Percentiles rank a stretch among this genome's conserved stretches.
phyloP scores from a whole-genome alignment of 2,888 invertebrate genomes.

The Eupithecia centaureata region DNA sequence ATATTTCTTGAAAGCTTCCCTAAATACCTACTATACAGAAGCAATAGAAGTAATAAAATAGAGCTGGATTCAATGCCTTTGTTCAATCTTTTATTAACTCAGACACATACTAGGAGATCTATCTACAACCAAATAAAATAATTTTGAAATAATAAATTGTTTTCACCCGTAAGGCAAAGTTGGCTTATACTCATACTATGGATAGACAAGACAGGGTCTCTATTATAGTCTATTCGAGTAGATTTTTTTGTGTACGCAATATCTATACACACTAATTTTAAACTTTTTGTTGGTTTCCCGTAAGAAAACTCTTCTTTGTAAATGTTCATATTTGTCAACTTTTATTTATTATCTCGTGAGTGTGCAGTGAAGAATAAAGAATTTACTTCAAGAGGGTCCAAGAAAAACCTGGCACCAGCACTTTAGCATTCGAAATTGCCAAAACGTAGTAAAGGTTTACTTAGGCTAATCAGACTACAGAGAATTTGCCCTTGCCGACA shows the following conservation, averaged over 20 bases:
- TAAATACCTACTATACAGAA: conserved; percentile 11
- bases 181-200: background rate
- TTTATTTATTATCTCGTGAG: too few relatives aligned
- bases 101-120: background rate
- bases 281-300: too few relatives aligned
- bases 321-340: too few relatives aligned
- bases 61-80: background rate
- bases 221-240: too few relatives aligned
- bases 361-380: too few relatives aligned
- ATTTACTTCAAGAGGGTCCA: background rate
- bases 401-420: background rate
- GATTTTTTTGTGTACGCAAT: too few relatives aligned
- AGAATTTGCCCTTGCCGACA: background rate
- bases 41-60: background rate
- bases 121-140: background rate
- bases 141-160: background rate
- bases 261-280: too few relatives aligned
- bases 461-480: background rate
- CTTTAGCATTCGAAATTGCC: background rate
- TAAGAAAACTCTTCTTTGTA: too few relatives aligned
- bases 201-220: too few relatives aligned
- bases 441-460: background rate
- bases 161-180: background rate
- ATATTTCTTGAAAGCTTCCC: conserved; percentile 1
- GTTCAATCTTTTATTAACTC: background rate